Evolutionary conservation across 1,140 invertebrate genomes (phyloP), one percentile per base, ranked within the genome.

Genomic region (Drosophila suzukii): DNA sequence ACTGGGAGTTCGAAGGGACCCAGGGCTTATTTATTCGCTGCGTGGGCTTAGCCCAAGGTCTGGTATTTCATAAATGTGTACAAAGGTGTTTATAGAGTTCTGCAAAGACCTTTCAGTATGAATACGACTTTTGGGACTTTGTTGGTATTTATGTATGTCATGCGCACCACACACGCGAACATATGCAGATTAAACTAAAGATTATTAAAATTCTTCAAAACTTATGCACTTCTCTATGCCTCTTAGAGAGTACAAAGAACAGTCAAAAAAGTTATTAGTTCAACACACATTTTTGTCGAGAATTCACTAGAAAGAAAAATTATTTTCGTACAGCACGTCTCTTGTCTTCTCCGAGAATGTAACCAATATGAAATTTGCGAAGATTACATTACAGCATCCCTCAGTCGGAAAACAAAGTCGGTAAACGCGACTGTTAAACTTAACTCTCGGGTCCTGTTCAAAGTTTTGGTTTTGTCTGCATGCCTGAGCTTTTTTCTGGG

Each of bases 311-410:
- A 51, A 51, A 8, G 43, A 44, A 34, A 51, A 51, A 36, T 34
- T 6, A 51, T 17, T 51, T 36, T 51, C 50, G 15, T 51, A 51
- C 50, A 12, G 50, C 50, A 51, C 50, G 50, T 36, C 50, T 51
- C 20, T 20, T 36, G 50, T 51, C 32, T 34, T 36, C 50, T 17
- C 34, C n/a, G 30, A 32, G 15, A 51, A 36, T 51, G 12, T 51
- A 36, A 17, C 50, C 30, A 34, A 51, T 51, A 36, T 36, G 34
- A 34, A 51, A 36, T 20, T 51, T 51, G 10, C 15, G n/a, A n/a
- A 34, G 50, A 51, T 51, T 51, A 51, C 50, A 51, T 51, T 51
- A 36, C 50, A 51, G 50, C 50, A 51, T 51, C 50, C 30, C 50
- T 36, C 15, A 17, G 50, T 13, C 32, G 50, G 50, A 36, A 20